Evolutionary conservation across 2,113 vertebrate genomes (phyloP).

Genomic region (Spea multiplicata): DNA sequence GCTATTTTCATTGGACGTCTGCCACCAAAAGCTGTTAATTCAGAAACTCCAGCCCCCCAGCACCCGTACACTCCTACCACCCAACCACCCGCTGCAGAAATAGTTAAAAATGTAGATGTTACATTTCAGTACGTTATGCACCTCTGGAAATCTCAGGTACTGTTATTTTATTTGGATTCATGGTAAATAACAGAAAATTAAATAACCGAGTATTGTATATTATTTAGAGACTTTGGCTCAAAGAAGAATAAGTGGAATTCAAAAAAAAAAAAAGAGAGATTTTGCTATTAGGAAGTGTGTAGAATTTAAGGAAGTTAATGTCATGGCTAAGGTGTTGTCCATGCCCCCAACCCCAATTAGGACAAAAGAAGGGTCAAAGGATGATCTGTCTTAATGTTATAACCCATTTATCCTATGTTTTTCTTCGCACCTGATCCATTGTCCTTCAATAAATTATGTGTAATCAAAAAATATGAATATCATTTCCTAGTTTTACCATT

Average conservation of each 20-base stretch:
- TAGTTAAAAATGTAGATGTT: neutral
- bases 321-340: no score
- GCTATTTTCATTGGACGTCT: neutral
- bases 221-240: neutral
- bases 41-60: neutral
- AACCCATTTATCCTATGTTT: no score
- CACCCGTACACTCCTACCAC: neutral
- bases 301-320: no score
- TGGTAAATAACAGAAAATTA: neutral
- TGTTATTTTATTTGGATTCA: neutral
- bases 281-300: no score
- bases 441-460: no score
- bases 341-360: no score
- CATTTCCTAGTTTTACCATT: neutral
- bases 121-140: neutral
- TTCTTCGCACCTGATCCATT: no score
- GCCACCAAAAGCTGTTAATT: neutral
- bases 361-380: no score
- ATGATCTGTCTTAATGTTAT: no score
- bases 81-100: neutral
- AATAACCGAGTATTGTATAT: neutral
- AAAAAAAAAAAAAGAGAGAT: no score
- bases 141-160: neutral
- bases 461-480: no score
- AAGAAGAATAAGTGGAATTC: neutral